phyloP scores from a whole-genome alignment of 2,797 vertebrate genomes.

The Caiman crocodilus region DNA sequence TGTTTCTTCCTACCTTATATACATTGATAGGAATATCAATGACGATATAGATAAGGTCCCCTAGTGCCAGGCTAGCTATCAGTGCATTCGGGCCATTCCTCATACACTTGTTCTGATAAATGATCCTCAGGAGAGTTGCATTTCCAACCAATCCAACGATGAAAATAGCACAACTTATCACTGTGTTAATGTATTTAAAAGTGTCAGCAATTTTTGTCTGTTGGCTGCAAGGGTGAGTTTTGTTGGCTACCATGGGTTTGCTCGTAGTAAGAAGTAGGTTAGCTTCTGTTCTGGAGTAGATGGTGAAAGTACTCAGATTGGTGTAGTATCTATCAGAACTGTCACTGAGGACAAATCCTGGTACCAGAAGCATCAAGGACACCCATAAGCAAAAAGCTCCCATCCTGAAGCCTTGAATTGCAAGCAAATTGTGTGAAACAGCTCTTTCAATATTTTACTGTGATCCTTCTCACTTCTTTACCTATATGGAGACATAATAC shows the following conservation, averaged over 20 bases:
- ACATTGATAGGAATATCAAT: constrained; percentile 93
- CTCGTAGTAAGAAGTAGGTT: constrained; percentile 70
- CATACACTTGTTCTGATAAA: constrained; percentile 99
- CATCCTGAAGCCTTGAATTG: constrained; percentile 83
- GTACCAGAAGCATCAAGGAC: constrained; percentile 84
- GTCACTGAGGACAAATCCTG: constrained; percentile 87
- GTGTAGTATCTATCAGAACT: constrained; percentile 72
- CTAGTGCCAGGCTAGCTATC: constrained; percentile 96
- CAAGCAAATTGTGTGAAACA: background rate
- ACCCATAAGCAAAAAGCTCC: constrained; percentile 78
- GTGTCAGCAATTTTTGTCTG: constrained; percentile 82
- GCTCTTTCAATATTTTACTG: background rate
- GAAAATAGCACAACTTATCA: constrained; percentile 93
- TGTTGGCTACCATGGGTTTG: constrained; percentile 74
- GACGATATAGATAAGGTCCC: constrained; percentile 97
- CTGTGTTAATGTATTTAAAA: constrained; percentile 96
- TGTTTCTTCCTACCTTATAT: constrained; percentile 91
- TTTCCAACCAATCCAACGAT: constrained; percentile 97
- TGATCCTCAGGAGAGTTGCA: constrained; percentile 95
- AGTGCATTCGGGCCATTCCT: constrained; percentile 97
- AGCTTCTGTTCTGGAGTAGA: constrained; percentile 66
- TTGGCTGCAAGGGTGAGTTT: constrained; percentile 78
- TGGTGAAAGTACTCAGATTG: constrained; percentile 72
- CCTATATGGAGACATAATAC: constrained; percentile 65
- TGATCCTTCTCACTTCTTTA: constrained; percentile 14